Conservation (phyloP, 2,797 vertebrate species). For the Parauchenoglanis ngamensis region DNA sequence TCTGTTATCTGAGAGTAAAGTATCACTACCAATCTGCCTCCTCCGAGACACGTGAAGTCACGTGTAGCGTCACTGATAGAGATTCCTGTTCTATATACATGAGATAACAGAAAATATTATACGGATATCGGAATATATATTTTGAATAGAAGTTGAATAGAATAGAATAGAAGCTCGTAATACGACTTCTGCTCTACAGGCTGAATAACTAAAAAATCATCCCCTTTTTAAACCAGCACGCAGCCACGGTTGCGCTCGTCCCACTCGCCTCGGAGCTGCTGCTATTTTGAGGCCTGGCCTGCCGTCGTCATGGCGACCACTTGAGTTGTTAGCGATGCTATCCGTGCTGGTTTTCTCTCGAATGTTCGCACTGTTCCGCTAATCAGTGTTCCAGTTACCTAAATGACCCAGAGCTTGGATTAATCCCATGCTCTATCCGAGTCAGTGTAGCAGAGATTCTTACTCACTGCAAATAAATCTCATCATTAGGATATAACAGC, state of each 20-base stretch:
- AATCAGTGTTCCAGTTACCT: not conserved
- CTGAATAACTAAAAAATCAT: not conserved
- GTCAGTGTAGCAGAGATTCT: not conserved
- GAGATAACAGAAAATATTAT: not conserved
- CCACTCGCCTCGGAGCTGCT: conserved; percentile 59
- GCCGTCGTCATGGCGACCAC: conserved; percentile 70
- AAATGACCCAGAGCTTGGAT: conserved; percentile 4
- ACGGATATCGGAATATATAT: not conserved
- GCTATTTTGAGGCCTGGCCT: conserved; percentile 70
- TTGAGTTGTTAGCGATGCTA: conserved; percentile 59
- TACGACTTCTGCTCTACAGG: not conserved
- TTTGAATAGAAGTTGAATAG: not conserved
- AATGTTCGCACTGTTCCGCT: not conserved
- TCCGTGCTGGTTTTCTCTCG: conserved; percentile 44
- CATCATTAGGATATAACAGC: not conserved
- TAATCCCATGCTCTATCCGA: not conserved
- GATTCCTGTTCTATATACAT: not conserved
- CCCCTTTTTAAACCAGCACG: conserved; percentile 36
- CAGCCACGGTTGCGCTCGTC: conserved; percentile 52
- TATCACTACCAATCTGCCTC: not conserved
- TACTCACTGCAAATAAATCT: not conserved
- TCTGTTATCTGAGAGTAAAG: not conserved
- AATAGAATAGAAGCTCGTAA: not conserved
- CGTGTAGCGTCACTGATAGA: no score
- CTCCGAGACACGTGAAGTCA: not conserved